Percentiles rank a stretch among this genome's conserved stretches.
Conservation (phyloP, 1,140 invertebrate genomes). For the Goniozus legneri region DNA sequence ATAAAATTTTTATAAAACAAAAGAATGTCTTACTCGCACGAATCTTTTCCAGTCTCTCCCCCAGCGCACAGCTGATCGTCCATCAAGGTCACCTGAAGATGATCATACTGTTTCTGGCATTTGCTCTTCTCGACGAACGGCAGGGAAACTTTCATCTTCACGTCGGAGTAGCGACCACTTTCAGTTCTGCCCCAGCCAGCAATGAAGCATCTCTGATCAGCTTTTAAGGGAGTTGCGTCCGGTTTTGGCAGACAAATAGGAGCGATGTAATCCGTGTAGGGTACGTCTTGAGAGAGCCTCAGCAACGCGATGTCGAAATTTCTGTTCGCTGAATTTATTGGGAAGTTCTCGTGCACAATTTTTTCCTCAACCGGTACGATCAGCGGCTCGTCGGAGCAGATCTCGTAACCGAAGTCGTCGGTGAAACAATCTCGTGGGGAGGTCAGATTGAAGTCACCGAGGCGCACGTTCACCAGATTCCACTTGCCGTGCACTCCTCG, state of each 20-base stretch:
- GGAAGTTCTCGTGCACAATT: constrained; percentile 49
- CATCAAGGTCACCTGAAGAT: background rate
- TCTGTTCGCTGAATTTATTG: constrained; percentile 20
- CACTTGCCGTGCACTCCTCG: constrained; percentile 5
- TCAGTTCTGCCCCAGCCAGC: constrained; percentile 10
- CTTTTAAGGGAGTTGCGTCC: background rate
- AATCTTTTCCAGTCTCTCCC: constrained; percentile 46
- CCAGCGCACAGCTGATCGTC: constrained; percentile 46
- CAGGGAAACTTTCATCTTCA: background rate
- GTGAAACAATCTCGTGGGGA: constrained; percentile 5
- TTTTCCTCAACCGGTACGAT: constrained; percentile 33
- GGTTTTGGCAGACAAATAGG: constrained; percentile 14
- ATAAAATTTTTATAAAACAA: too few species aligned
- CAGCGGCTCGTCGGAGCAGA: constrained; percentile 30
- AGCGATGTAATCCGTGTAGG: constrained; percentile 27
- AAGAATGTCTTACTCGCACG: too few species aligned
- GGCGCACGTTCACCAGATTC: background rate
- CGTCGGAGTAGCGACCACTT: background rate
- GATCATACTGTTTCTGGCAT: background rate
- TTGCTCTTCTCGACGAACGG: background rate
- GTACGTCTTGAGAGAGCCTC: constrained; percentile 40
- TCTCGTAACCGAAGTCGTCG: constrained; percentile 23
- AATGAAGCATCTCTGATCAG: constrained; percentile 3
- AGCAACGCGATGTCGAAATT: constrained; percentile 55
- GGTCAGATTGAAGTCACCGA: constrained; percentile 9